Base-by-base conservation (phyloP, 2,797 vertebrate species). In the Phataginus tricuspis region DNA sequence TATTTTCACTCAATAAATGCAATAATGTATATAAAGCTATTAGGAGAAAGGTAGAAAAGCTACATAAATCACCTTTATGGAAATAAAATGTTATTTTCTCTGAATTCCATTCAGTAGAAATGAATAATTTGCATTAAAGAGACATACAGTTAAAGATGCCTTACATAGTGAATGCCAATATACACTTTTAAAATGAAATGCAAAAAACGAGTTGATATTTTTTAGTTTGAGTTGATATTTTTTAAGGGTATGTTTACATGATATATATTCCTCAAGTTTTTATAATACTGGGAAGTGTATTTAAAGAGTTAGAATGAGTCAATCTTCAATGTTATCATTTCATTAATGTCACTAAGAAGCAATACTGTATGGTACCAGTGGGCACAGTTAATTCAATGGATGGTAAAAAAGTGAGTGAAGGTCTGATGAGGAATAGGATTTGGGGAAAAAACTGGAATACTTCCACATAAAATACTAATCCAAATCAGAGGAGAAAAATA, bases 1-100 rank as follows among this genome's bases (percentile, higher is more conserved):
- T 68, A 61, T 84, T 86, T 91, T 53, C 79, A 29, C 86, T 91
- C 39, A 79, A 39, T 92, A 74, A 66, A 61, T 85, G 15, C 19
- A 95, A 78, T 66, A 25, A 5, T 42, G 4, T 63, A 61, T 37
- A 86, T 39, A 90, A 94, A 88, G 31, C 49, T 78, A 55, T 37
- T 23, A 84, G 68, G 9, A 69, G 21, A 80, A 93, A 75, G 7
- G 31, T 51, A 66, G 51, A 96, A 94, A 92, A 71, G 9, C 25
- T 71, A 85, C 39, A 21, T 49, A 93, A 91, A 86, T 91, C 66
- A 95, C n/a, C 27, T 12, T 71, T 85, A 79, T 31, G 21, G 37
- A 80, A 95, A 90, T 77, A 77, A 64, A 29, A 87, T 75, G 12
- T 34, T 89, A 96, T 61, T 95, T 85, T 92, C 64, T 75, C 86